Evolutionary conservation across 2,797 vertebrate genomes (phyloP), one percentile per base, ranked within the genome.

Genomic region (Gymnothorax javanicus): DNA sequence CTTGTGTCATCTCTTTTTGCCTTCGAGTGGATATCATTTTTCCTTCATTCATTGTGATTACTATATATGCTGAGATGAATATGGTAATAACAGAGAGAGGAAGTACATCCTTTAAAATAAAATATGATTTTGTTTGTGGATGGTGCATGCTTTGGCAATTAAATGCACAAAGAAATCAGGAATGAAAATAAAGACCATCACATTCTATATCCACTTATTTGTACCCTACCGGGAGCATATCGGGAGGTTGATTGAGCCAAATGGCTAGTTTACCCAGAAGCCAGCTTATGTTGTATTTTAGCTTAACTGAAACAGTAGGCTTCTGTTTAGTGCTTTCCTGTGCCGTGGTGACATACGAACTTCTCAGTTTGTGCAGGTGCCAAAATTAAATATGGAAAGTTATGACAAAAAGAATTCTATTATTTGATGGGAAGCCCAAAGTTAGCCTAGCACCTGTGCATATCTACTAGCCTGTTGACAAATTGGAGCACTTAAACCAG

Each of bases 11-110:
- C 11, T 20, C 52, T 77, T 25, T n/a, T 77, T 52, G 79, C 33
- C 73, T 71, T 43, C 25, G 77, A 81, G 56, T 54, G 77, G 20
- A 81, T 71, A 50, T 85, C 7, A 79, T 75, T 67, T n/a, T 60
- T 57, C 7, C 79, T 33, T 3, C 20, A 54, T 54, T 69, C 62
- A 85, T 62, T 25, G 25, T 60, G 56, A 67, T 84, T 50, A 50
- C 23, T 54, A 81, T n/a, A 77, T 60, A 23, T 12, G 64, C 58
- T 85, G 69, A 15, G 27, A 60, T 56, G 84, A n/a, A 25, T n/a
- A 85, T 13, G 84, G 23, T 82, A 33, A 57, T 82, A 27, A 67
- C 23, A 64, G 71, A 79, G 62, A 79, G 50, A 17, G 60, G n/a
- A 82, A 60, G 73, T 23, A 8, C 56, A 2, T 52, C 13, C 43